A percentile compares a stretch with the other conserved stretches of the same genome.
phyloP scores from a whole-genome alignment of 1,140 invertebrate species.

The Neuroterus valhalla region DNA sequence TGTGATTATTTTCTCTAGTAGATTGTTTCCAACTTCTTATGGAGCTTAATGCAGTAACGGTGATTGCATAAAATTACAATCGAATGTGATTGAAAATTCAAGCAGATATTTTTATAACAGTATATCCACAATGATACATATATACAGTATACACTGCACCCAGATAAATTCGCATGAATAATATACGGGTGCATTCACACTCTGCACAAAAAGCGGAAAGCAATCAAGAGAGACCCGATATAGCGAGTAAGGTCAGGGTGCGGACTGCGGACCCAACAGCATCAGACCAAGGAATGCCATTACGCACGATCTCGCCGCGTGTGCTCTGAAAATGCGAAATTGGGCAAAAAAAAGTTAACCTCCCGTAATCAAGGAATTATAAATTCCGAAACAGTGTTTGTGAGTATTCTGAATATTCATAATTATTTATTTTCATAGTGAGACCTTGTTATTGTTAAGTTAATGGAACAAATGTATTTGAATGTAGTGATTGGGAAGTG shows the following conservation, averaged over 20 bases:
- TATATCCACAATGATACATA: no score
- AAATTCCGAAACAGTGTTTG: slow-evolving; percentile 46
- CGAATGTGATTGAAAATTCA: no score
- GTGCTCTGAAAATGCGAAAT: slow-evolving; percentile 52
- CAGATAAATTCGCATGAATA: slow-evolving; percentile 46
- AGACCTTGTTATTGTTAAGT: no score
- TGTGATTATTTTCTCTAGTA: no score
- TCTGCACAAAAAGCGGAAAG: slow-evolving; percentile 66
- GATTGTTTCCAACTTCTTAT: no score
- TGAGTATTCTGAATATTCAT: no score
- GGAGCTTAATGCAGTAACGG: no score
- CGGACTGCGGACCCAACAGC: slow-evolving; percentile 49
- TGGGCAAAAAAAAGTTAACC: slow-evolving; percentile 34
- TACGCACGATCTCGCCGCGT: slow-evolving; percentile 62
- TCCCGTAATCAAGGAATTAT: slow-evolving; percentile 46
- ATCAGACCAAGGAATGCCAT: slow-evolving; percentile 69
- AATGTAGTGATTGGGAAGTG: no score
- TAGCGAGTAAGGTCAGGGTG: slow-evolving; percentile 71
- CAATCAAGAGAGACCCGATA: slow-evolving; percentile 70
- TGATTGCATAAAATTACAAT: no score
- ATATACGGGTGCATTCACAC: slow-evolving; percentile 53
- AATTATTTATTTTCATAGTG: no score
- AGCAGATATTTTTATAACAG: no score
- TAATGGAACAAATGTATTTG: no score
- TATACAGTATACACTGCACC: slow-evolving; percentile 48